A percentile compares a stretch with the other conserved stretches of the same genome.
Conservation (phyloP, 2,888 invertebrate species). For the Crepidodera aurea region DNA sequence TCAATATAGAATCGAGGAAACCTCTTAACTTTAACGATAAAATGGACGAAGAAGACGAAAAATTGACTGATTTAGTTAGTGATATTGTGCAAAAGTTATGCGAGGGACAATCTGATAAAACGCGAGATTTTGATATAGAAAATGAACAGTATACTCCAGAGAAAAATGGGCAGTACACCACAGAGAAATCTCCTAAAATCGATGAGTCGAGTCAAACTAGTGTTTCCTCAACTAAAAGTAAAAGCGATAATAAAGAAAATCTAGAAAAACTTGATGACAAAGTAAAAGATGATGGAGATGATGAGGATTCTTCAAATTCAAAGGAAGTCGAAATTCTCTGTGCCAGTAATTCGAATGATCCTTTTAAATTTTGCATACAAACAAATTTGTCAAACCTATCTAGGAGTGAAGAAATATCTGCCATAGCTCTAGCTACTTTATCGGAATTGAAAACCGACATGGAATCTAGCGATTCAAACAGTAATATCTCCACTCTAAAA, state of each 20-base stretch:
- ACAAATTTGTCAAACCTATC: slow-evolving; percentile 48
- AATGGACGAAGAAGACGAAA: slow-evolving; percentile 12
- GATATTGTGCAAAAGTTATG: slow-evolving; percentile 22
- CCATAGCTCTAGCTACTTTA: slow-evolving; percentile 37
- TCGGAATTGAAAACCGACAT: slow-evolving; percentile 37
- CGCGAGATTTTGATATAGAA: slow-evolving; percentile 18
- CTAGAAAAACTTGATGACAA: too few species aligned
- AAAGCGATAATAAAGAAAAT: slow-evolving; percentile 4
- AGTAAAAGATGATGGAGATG: slow-evolving; percentile 13
- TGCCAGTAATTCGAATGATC: slow-evolving; percentile 30
- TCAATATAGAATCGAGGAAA: background rate
- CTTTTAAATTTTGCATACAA: slow-evolving; percentile 48
- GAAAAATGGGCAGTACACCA: background rate
- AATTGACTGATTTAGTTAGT: slow-evolving; percentile 17
- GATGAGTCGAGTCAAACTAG: too few species aligned
- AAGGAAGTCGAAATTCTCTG: slow-evolving; percentile 40
- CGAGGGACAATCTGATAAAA: slow-evolving; percentile 6
- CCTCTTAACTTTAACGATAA: background rate
- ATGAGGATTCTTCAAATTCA: slow-evolving; percentile 27
- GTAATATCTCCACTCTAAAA: slow-evolving; percentile 13
- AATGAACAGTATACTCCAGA: background rate
- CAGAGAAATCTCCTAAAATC: too few species aligned
- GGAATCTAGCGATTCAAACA: slow-evolving; percentile 26
- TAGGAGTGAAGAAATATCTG: slow-evolving; percentile 46
- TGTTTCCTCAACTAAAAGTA: background rate